Evolutionary conservation across 2,113 vertebrate genomes (phyloP).

Genomic region (Myanophis thanlyinensis): DNA sequence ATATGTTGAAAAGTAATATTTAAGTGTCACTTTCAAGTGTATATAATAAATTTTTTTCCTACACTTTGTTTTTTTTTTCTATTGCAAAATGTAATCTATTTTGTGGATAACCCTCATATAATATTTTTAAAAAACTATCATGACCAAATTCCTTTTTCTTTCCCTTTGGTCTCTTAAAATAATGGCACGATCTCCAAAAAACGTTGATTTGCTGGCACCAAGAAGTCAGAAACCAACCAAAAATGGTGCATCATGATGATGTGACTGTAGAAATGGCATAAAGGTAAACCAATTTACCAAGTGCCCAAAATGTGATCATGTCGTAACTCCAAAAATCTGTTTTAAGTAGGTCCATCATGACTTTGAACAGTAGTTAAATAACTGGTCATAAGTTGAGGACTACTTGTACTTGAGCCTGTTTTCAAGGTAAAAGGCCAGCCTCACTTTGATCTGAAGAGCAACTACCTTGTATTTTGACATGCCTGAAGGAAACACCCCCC

Average conservation of each 20-base stretch:
- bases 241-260: background rate
- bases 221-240: background rate
- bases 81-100: too few relatives aligned
- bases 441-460: background rate
- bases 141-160: background rate
- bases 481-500: background rate
- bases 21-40: too few relatives aligned
- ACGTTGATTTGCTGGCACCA: background rate
- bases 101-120: too few relatives aligned
- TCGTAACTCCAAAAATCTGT: background rate
- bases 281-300: background rate
- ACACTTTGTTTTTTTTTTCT: too few relatives aligned
- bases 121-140: background rate
- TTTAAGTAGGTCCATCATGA: background rate
- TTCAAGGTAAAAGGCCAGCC: background rate
- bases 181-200: background rate
- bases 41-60: too few relatives aligned
- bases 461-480: background rate
- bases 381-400: background rate
- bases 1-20: too few relatives aligned
- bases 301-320: background rate
- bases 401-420: background rate
- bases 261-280: background rate
- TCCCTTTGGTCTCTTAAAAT: background rate
- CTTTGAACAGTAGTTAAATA: background rate